These are phyloP conservation scores for Diplogasteroides magnus DNA, from an alignment of 1,140 invertebrate species.

Conservation along the genomic window DNA sequence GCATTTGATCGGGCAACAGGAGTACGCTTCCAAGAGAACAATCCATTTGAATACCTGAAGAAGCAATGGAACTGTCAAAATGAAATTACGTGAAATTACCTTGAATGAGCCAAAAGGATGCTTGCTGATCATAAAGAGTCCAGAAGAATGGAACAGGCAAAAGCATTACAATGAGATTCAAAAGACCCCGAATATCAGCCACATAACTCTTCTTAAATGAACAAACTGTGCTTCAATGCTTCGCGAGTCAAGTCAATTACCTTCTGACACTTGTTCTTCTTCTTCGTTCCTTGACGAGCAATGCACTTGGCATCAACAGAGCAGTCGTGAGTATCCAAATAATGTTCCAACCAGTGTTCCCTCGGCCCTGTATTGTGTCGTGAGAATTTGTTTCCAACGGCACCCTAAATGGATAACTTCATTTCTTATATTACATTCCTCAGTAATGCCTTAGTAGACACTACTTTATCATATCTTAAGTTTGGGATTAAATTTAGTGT, in stretches of 20 bases:
- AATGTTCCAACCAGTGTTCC: slow-evolving; percentile 73
- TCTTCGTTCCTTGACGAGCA: slow-evolving; percentile 22
- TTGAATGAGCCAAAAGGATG: slow-evolving; percentile 41
- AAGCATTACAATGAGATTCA: slow-evolving; percentile 59
- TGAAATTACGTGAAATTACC: slow-evolving; percentile 6
- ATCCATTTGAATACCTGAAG: slow-evolving; percentile 43
- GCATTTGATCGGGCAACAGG: slow-evolving; percentile 81
- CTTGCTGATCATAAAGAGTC: slow-evolving; percentile 67
- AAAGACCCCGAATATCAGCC: slow-evolving; percentile 56
- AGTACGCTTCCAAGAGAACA: slow-evolving; percentile 36
- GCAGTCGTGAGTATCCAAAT: slow-evolving; percentile 63
- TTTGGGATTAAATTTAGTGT: background rate
- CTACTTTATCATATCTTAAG: background rate
- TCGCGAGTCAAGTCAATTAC: slow-evolving; percentile 2
- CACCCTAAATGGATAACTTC: slow-evolving; percentile 42
- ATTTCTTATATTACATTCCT: slow-evolving; percentile 12
- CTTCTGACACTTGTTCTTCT: slow-evolving; percentile 15
- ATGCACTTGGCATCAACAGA: slow-evolving; percentile 20
- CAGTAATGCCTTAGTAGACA: slow-evolving; percentile 3
- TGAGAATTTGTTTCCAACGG: slow-evolving; percentile 42
- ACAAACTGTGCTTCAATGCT: background rate
- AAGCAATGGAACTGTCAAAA: background rate
- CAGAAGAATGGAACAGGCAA: slow-evolving; percentile 68
- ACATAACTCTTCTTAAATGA: slow-evolving; percentile 60
- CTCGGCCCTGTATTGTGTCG: slow-evolving; percentile 57